Percentiles rank a stretch among this genome's conserved stretches.
These are phyloP conservation scores for Callocephalon fimbriatum DNA, from an alignment of 2,113 vertebrate species.

Conservation along the genomic window DNA sequence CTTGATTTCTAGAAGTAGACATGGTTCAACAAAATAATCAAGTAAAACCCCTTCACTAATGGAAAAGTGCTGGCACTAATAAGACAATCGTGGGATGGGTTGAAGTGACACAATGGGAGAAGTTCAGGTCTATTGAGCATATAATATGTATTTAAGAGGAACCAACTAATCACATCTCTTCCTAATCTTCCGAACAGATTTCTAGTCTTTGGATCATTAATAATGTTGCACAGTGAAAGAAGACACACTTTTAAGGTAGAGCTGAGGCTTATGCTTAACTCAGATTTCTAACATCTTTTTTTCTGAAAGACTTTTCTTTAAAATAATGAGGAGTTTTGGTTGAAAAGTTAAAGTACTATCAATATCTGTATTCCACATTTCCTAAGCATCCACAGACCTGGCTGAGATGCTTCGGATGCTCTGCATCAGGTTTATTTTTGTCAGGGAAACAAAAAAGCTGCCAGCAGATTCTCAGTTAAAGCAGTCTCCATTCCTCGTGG, in stretches of 20 bases:
- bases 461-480: constrained; percentile 49
- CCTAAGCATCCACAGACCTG: background rate
- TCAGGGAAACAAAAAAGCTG: background rate
- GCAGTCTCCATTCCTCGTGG: background rate
- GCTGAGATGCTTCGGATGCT: background rate
- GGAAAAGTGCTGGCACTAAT: background rate
- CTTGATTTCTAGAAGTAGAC: background rate
- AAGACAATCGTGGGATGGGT: background rate
- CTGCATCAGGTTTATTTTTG: background rate
- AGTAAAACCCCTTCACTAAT: background rate
- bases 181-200: background rate
- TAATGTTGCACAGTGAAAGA: background rate
- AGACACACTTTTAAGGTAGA: background rate
- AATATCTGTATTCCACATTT: background rate
- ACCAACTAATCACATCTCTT: background rate
- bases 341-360: background rate
- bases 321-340: background rate
- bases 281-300: background rate
- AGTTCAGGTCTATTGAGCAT: background rate
- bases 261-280: background rate
- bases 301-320: background rate
- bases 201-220: background rate
- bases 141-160: background rate
- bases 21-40: background rate
- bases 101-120: background rate